Base-by-base conservation (phyloP, 2,113 vertebrate genomes). In the Syrmaticus mikado region DNA sequence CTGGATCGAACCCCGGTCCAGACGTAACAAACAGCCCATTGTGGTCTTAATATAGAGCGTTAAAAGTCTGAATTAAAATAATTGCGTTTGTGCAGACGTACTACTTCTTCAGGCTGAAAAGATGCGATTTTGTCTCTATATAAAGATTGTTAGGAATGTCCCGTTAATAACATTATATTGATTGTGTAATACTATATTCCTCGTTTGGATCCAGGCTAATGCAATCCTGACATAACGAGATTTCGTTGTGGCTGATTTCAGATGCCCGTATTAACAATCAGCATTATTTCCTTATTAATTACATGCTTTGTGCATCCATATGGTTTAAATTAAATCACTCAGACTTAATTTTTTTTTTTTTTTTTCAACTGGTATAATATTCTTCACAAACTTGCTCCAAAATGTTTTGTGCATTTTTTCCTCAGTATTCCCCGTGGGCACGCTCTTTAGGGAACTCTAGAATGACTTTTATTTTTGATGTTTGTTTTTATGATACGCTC, bases 241-340 rank as follows among this genome's bases (percentile, higher is more conserved):
- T 90, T 86, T 95, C 2, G 0, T 45, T 85, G 92, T 86, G 84
- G 91, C 86, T 87, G 91, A 96, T 96, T 94, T 95, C 92, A 95
- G 80, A 89, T 75, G 72, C 85, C 79, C 80, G 25, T 86, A 95
- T 91, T 95, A 94, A 79, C 89, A 95, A 72, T 92, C 90, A 75
- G 34, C 62, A 86, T 90, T 4, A 61, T 92, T 94, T 95, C 94
- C 85, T 92, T 90, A 90, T 94, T 95, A 89, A 96, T 97, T 86
- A 82, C 50, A 76, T 88, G 76, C 68, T 88, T 91, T 84, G 53
- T 75, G 48, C 50, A 57, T 73, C 93, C 92, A 82, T 86, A 36
- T 76, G 85, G 73, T 45, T 90, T 78, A 90, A 90, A 93, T 95
- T 87, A 83, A 72, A 90, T 91, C 88, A 84, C 62, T 86, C 53